Percentiles rank a stretch among this genome's conserved stretches.
Evolutionary conservation across 92 coral and sea anemone species (phyloP).

Genomic region (Blastomussa wellsi): DNA sequence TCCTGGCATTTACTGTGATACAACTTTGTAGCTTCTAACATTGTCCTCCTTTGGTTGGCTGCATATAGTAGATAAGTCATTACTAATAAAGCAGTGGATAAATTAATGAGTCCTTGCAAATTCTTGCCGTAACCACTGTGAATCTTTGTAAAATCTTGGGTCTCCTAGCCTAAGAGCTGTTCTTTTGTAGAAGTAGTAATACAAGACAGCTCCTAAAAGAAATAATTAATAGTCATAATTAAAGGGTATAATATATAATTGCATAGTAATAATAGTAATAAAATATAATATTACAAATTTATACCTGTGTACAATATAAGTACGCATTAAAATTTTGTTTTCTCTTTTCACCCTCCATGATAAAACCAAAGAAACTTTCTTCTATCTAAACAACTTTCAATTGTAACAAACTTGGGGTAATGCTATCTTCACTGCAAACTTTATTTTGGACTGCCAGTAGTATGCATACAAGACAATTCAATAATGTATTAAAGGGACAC

Average conservation of each 20-base stretch:
- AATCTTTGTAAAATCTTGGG: conserved; percentile 95
- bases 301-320: too few species aligned
- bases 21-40: neutral
- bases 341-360: neutral
- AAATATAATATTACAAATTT: too few species aligned
- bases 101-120: conserved; percentile 90
- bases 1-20: neutral
- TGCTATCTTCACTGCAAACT: neutral
- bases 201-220: conserved; percentile 86
- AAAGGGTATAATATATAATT: too few species aligned
- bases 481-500: too few species aligned
- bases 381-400: neutral
- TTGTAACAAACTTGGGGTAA: neutral
- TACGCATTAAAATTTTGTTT: neutral
- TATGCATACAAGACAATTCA: too few species aligned
- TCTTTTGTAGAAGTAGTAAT: conserved; percentile 95
- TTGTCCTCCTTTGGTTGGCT: neutral
- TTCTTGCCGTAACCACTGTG: conserved; percentile 94
- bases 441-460: too few species aligned
- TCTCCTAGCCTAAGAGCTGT: conserved; percentile 95
- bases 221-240: neutral
- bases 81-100: neutral
- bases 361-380: neutral
- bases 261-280: too few species aligned
- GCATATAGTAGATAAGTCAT: neutral